Conservation (phyloP, 2,797 vertebrate species). For the Anabas testudineus region DNA sequence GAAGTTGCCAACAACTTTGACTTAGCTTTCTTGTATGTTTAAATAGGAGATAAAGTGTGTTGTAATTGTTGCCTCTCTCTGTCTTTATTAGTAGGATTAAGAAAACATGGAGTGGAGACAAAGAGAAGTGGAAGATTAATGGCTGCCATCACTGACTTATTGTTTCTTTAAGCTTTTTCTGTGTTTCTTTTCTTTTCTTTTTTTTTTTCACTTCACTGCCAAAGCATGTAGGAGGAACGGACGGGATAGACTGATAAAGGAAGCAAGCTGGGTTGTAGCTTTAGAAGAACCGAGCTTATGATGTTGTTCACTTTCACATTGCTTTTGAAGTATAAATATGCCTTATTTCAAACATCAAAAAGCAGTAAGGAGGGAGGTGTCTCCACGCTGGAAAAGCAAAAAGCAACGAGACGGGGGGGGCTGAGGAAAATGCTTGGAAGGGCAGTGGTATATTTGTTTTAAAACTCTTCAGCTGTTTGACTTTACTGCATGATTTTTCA, state of each 20-base stretch:
- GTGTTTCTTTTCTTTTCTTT: too few relatives aligned
- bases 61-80: not conserved
- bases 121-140: constrained; percentile 22
- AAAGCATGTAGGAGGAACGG: constrained; percentile 18
- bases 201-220: constrained; percentile 3
- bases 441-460: constrained; percentile 23
- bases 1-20: not conserved
- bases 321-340: constrained; percentile 4
- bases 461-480: constrained; percentile 15
- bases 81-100: constrained; percentile 13
- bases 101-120: not conserved
- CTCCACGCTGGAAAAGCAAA: not conserved
- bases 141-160: constrained; percentile 46
- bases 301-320: constrained; percentile 22
- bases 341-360: constrained; percentile 17
- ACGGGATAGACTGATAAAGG: not conserved
- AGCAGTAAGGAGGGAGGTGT: not conserved
- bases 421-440: not conserved
- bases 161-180: constrained; percentile 43
- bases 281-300: constrained; percentile 25
- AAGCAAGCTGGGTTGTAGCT: constrained; percentile 12
- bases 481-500: constrained; percentile 49
- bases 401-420: not conserved
- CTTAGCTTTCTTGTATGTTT: not conserved
- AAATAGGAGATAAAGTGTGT: not conserved